Base-by-base conservation (phyloP, 2,797 vertebrate genomes). In the Anomalospiza imberbis region DNA sequence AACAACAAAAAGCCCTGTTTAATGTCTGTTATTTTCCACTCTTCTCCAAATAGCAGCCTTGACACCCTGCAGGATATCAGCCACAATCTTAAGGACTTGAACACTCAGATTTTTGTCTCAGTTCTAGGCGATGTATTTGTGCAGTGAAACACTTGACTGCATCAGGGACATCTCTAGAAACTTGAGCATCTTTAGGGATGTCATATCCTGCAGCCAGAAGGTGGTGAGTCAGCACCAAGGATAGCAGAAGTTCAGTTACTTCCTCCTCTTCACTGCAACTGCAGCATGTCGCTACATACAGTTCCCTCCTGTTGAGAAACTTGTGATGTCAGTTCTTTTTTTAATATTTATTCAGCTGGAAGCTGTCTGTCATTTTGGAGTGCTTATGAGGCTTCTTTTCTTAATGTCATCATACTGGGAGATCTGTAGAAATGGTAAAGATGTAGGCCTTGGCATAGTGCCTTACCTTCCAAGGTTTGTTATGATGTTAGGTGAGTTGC, bases 191-290 rank as follows among this genome's bases (percentile, higher is more conserved):
- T 84, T 84, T 42, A 45, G 55, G 57, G 75, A 32, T 78, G 32
- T 70, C 1, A 0, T 51, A 77, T 89, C 72, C 75, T 77, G 54
- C 77, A 53, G 38, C 48, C 25, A 8, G 63, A 79, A 73, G 63
- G 85, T 88, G 82, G 73, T 90, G 85, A 93, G 38, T 94, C 89
- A 95, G 94, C 94, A 89, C 70, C 34, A 76, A 81, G 87, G 89
- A 42, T 14, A 92, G 75, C 82, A 92, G 65, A 83, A 75, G 10
- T 87, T 92, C 54, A 66, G 63, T 85, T 75, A 16, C 44, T 91
- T 81, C 76, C 81, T 89, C 32, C 67, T 93, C 84, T 87, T 92
- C 47, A 12, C 44, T 68, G 57, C 60, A 78, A 61, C 40, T 74
- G 60, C 55, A 82, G 54, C 38, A 6, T 81, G 79, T 84, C 55